These are phyloP conservation scores for Saccostrea echinata DNA, from an alignment of 1,140 invertebrate species.

Conservation along the genomic window DNA sequence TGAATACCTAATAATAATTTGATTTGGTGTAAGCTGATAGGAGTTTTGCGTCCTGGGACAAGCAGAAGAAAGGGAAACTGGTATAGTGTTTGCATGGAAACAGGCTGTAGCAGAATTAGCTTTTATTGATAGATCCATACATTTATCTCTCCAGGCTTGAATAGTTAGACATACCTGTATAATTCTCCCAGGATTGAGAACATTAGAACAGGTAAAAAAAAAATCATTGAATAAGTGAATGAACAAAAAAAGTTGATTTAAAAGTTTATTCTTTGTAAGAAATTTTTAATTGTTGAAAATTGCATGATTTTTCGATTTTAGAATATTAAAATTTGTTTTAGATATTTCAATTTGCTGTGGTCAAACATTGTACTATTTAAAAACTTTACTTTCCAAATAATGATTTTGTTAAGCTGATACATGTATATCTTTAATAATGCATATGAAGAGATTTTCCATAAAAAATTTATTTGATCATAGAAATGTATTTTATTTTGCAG, in stretches of 20 bases:
- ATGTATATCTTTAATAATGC: too few species aligned
- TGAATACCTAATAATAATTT: constrained; percentile 41
- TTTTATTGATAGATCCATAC: constrained; percentile 37
- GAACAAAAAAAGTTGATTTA: neutral
- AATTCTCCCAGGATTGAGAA: constrained; percentile 18
- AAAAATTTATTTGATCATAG: too few species aligned
- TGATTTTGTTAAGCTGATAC: too few species aligned
- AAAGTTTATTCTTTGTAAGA: neutral
- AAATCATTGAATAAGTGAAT: constrained; percentile 7
- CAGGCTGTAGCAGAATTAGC: constrained; percentile 21
- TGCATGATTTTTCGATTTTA: neutral
- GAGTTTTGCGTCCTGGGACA: constrained; percentile 18
- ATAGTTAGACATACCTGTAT: constrained; percentile 34
- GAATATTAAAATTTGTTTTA: constrained; percentile 2
- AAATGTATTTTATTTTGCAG: too few species aligned
- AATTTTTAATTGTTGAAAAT: neutral
- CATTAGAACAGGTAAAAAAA: constrained; percentile 29
- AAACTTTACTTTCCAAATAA: too few species aligned
- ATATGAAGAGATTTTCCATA: too few species aligned
- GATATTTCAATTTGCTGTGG: neutral
- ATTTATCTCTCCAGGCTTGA: constrained; percentile 33
- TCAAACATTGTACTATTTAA: too few species aligned
- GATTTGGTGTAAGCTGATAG: constrained; percentile 28
- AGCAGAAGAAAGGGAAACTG: constrained; percentile 15
- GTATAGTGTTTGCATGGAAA: constrained; percentile 33